Base-by-base conservation (phyloP, 2,797 vertebrate species). In the Silurus aristotelis region DNA sequence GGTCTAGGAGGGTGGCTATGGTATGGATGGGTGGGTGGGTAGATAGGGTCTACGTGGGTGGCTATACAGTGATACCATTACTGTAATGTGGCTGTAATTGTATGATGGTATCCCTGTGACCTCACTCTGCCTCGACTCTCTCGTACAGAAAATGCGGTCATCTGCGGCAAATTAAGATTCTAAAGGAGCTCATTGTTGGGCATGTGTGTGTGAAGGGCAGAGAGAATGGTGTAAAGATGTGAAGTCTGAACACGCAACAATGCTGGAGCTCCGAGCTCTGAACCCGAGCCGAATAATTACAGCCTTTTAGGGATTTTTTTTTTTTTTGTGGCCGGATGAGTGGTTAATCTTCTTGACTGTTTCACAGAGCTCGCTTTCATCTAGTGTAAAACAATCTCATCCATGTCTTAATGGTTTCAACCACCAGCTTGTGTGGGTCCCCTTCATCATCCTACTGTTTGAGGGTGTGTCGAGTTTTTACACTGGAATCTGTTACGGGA, bases 321-420 rank as follows among this genome's bases (percentile, higher is more conserved):
- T 38, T 67, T 52, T 52, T 7, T 52, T 52, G 48, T 3, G 5
- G 20, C 1, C 0, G 22, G 55, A 55, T 10, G 46, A 10, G 43
- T 3, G 1, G 10, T 80, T 85, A 68, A 61, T 70, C 31, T 19
- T 48, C 15, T 20, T 64, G 31, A 55, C 82, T 22, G n/a, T 4
- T 1, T 15, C 56, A 86, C 85, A 86, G 71, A 70, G 73, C 72
- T 17, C 3, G 5, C 58, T 67, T 80, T 83, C 31, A 73, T 87
- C 27, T 46, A 46, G 14, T 52, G 56, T 64, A 38, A 83, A 38
- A 61, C 12, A 58, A 73, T 52, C 19, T 72, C 14, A 17, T 60
- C 84, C 75, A 46, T 8, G 5, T 61, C 15, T 9, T 1, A 1
- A 1, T 38, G 63, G 17, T 13, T 71, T 71, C 71, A 55, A 27